These are phyloP conservation scores for Australoheros facetus DNA, from an alignment of 2,797 vertebrate genomes.

Conservation along the genomic window DNA sequence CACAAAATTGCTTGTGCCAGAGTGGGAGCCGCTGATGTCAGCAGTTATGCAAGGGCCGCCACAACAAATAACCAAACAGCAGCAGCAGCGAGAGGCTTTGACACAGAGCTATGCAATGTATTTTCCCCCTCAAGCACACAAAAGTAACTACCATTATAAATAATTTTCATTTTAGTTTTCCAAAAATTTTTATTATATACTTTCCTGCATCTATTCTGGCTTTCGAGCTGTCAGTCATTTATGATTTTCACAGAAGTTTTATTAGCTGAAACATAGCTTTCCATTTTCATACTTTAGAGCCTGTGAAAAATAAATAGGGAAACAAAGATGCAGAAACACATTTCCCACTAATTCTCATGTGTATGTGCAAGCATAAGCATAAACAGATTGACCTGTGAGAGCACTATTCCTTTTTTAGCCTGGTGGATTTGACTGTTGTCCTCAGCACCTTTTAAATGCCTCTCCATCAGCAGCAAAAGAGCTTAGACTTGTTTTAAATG, in stretches of 20 bases:
- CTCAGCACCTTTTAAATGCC: slow-evolving; percentile 31
- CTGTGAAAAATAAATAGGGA: background rate
- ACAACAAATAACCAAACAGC: background rate
- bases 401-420: slow-evolving; percentile 17
- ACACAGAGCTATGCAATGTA: background rate
- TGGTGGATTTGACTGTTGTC: slow-evolving; percentile 16
- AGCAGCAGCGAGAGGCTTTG: background rate
- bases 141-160: background rate
- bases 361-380: background rate
- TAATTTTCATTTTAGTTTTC: background rate
- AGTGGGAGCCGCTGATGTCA: background rate
- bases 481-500: slow-evolving; percentile 53
- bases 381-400: background rate
- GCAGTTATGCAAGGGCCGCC: background rate
- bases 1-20: background rate
- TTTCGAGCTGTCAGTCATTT: background rate
- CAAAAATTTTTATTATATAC: background rate
- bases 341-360: background rate
- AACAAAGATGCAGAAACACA: background rate
- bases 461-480: slow-evolving; percentile 42
- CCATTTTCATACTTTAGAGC: background rate
- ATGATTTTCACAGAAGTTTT: background rate
- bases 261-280: background rate
- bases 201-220: background rate
- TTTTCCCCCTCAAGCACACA: background rate